Evolutionary conservation across 2,113 vertebrate genomes (phyloP), one percentile per base, ranked within the genome.

Genomic region (Stercorarius parasiticus): DNA sequence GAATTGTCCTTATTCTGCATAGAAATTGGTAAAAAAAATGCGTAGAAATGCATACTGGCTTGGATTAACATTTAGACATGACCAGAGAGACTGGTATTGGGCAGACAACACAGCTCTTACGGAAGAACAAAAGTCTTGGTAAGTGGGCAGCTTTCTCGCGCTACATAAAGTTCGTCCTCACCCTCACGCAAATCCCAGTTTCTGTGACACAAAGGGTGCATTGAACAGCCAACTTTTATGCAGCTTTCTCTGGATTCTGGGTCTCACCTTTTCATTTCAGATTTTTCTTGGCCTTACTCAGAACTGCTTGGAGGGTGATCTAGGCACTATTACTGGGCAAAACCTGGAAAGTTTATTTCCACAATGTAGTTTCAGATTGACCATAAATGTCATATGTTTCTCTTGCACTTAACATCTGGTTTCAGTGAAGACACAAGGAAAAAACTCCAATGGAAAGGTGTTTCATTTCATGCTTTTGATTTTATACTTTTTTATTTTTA

Each of bases 41-140:
- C 6, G 17, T 29, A 3, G 0, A 40, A 1, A 0, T 4, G 0
- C 0, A 8, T 84, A 25, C 38, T 88, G 80, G 84, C 1, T 84
- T 70, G 84, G 89, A 88, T 71, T 94, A 70, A 29, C 3, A 36
- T 58, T 53, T 58, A 69, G 21, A 88, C 1, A 0, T 47, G 11
- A 36, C 8, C 11, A 29, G 34, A 25, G 11, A 40, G 4, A 0
- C 20, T 84, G 83, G 93, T 62, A 69, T 50, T 94, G 93, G 93
- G 4, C 21, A 70, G 93, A 92, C 73, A 70, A 80, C 67, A 84
- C 93, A 45, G 6, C 16, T 70, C 4, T 88, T 74, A 92, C 55
- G 13, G 34, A 32, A 32, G 6, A 69, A 34, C 67, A 70, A 4
- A 70, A 59, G 25, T 6, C 32, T 59, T 70, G 79, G 84, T 94